These are phyloP conservation scores for Cephus pulcher DNA, from an alignment of 2,888 invertebrate genomes.

Conservation along the genomic window DNA sequence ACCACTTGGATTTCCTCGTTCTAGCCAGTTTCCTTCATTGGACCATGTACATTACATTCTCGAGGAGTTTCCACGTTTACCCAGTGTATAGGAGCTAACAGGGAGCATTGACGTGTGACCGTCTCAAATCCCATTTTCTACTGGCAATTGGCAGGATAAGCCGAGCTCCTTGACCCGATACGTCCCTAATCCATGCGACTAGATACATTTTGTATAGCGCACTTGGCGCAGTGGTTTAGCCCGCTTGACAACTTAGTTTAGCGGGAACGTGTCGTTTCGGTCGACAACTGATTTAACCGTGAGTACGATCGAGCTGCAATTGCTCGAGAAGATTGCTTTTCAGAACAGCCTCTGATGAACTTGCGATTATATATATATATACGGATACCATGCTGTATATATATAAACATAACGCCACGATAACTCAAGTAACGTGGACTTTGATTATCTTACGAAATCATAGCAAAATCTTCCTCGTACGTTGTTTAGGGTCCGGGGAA, in stretches of 20 bases:
- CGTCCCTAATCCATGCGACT: neutral
- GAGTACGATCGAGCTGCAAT: neutral
- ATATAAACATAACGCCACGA: too few species aligned
- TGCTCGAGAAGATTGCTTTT: neutral
- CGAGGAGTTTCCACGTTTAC: neutral
- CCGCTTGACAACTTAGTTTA: neutral
- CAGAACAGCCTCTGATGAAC: neutral
- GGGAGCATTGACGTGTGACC: slow-evolving; percentile 1
- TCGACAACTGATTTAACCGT: neutral
- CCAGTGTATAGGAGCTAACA: neutral
- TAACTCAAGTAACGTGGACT: neutral
- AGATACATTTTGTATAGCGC: neutral
- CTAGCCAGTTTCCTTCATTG: neutral
- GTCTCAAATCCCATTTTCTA: neutral
- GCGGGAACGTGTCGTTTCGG: neutral
- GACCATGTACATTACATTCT: slow-evolving; percentile 1
- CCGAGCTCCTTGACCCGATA: neutral
- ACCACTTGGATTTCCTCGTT: neutral
- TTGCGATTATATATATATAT: neutral
- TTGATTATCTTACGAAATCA: neutral
- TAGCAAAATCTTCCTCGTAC: neutral
- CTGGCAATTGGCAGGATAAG: neutral
- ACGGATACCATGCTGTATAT: too few species aligned
- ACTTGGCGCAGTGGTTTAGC: neutral
- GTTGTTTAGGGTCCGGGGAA: neutral